Evolutionary conservation across 2,797 vertebrate species (phyloP).

Genomic region (Clarias platycephalus): DNA sequence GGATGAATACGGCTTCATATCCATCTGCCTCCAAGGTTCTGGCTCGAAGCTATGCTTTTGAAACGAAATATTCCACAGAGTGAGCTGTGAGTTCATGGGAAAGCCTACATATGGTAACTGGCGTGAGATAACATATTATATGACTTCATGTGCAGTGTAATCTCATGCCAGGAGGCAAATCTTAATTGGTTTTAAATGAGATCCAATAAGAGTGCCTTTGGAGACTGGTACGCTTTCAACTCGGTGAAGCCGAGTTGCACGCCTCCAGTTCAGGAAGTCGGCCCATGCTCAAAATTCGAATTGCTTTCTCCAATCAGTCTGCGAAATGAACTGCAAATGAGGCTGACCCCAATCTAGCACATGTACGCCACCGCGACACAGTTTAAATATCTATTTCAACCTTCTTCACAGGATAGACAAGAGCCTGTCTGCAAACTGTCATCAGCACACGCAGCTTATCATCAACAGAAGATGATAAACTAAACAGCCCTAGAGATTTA

Average conservation of each 20-base stretch:
- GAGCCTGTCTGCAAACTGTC: not conserved
- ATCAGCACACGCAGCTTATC: slow-evolving; percentile 18
- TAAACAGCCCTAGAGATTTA: not conserved
- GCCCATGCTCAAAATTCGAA: slow-evolving; percentile 19
- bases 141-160: slow-evolving; percentile 41
- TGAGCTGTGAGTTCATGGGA: slow-evolving; percentile 4
- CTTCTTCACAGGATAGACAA: not conserved
- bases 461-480: slow-evolving; percentile 22
- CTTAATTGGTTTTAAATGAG: slow-evolving; percentile 52
- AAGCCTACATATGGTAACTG: slow-evolving; percentile 27
- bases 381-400: slow-evolving; percentile 22
- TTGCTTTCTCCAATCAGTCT: slow-evolving; percentile 15
- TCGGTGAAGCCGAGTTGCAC: slow-evolving; percentile 15
- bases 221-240: slow-evolving; percentile 44
- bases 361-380: not conserved
- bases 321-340: slow-evolving; percentile 34
- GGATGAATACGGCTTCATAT: slow-evolving; percentile 23
- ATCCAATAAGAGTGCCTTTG: slow-evolving; percentile 41
- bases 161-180: slow-evolving; percentile 32
- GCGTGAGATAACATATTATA: slow-evolving; percentile 29
- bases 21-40: slow-evolving; percentile 30
- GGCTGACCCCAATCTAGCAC: slow-evolving; percentile 23
- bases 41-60: slow-evolving; percentile 17
- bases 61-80: slow-evolving; percentile 9
- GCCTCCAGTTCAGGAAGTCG: slow-evolving; percentile 11